phyloP scores from a whole-genome alignment of 2,888 invertebrate genomes.

The Himalopsyche japonica region DNA sequence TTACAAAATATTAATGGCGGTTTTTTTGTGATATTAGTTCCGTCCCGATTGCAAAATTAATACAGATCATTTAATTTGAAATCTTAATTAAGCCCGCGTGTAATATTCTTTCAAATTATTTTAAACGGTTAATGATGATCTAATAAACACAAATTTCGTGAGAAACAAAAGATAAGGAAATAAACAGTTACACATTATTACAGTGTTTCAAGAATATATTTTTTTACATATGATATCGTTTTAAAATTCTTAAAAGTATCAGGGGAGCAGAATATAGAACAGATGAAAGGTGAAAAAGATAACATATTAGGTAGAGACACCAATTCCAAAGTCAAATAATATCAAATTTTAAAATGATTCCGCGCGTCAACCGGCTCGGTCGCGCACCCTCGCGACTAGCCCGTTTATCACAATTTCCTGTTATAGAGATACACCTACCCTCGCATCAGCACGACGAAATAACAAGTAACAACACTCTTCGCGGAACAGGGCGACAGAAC shows the following conservation, averaged over 20 bases:
- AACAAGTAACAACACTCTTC: constrained; percentile 20
- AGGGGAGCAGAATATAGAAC: background rate
- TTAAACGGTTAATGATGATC: too few species aligned
- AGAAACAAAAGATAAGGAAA: too few species aligned
- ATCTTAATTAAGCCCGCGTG: too few species aligned
- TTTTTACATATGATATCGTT: too few species aligned
- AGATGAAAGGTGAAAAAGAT: background rate
- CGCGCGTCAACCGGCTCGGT: background rate
- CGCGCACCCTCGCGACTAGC: constrained; percentile 19
- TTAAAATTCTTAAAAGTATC: background rate
- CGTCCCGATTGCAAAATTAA: background rate
- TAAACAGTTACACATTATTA: too few species aligned
- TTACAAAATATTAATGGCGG: background rate
- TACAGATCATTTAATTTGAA: too few species aligned
- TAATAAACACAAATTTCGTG: too few species aligned
- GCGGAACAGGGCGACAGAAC: constrained; percentile 24
- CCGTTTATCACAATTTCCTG: constrained; percentile 39
- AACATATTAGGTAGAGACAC: background rate
- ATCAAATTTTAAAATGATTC: constrained; percentile 36
- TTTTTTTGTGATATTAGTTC: background rate
- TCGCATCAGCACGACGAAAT: constrained; percentile 9
- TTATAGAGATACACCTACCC: constrained; percentile 29
- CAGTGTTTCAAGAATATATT: too few species aligned
- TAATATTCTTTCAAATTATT: too few species aligned
- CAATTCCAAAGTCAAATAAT: constrained; percentile 38